Evolutionary conservation across 2,888 invertebrate genomes (phyloP).

Genomic region (Epicampocera succincta): DNA sequence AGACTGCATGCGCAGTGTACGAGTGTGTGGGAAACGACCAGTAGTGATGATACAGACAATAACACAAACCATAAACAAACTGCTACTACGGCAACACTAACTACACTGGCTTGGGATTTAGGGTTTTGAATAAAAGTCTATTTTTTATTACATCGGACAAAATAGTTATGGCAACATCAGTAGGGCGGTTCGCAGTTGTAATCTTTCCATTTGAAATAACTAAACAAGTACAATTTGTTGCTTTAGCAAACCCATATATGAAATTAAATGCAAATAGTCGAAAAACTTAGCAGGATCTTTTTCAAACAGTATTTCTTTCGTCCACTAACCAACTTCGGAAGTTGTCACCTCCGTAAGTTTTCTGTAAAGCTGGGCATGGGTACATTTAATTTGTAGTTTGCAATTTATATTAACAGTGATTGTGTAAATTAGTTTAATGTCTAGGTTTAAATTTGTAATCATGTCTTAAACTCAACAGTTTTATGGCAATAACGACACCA

Average conservation of each 20-base stretch:
- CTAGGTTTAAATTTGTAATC: slow-evolving; percentile 43
- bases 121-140: slow-evolving; percentile 41
- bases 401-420: slow-evolving; percentile 79
- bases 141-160: slow-evolving; percentile 13
- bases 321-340: background rate
- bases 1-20: background rate
- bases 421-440: slow-evolving; percentile 48
- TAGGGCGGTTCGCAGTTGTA: background rate
- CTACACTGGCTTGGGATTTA: slow-evolving; percentile 41
- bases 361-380: slow-evolving; percentile 54
- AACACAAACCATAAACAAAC: slow-evolving; percentile 49
- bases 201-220: no score
- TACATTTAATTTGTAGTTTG: slow-evolving; percentile 79
- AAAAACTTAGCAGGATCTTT: no score
- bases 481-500: slow-evolving; percentile 18
- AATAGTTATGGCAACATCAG: slow-evolving; percentile 8
- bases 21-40: slow-evolving; percentile 48
- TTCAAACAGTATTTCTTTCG: no score
- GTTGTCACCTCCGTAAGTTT: background rate
- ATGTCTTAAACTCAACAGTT: slow-evolving; percentile 37
- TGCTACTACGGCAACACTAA: slow-evolving; percentile 48
- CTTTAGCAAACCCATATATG: background rate
- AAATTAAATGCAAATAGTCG: background rate
- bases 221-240: background rate
- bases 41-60: slow-evolving; percentile 49